Conservation (phyloP, 2,113 vertebrate species). For the Pseudopipra pipra region DNA sequence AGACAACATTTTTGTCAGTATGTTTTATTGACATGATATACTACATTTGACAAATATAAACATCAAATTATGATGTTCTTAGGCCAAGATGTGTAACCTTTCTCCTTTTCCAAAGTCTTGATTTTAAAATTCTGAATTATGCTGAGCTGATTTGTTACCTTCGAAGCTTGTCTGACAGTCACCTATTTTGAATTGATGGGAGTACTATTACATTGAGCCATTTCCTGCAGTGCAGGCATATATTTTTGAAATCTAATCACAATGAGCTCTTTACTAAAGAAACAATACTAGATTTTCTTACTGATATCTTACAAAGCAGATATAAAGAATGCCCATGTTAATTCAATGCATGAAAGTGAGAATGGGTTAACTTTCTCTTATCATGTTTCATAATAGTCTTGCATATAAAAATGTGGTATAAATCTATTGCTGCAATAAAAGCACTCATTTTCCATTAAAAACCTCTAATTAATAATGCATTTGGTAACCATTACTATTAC, state of each 20-base stretch:
- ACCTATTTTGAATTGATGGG: slow-evolving; percentile 64
- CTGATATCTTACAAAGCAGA: slow-evolving; percentile 33
- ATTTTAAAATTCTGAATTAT: slow-evolving; percentile 60
- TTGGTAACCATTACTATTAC: slow-evolving; percentile 2
- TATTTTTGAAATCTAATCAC: slow-evolving; percentile 59
- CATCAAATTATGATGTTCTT: slow-evolving; percentile 26
- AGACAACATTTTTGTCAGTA: neutral
- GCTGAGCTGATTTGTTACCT: slow-evolving; percentile 46
- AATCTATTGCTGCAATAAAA: slow-evolving; percentile 7
- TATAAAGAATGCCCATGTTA: neutral
- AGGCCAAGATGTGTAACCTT: slow-evolving; percentile 13
- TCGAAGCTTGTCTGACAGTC: slow-evolving; percentile 43
- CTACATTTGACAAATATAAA: slow-evolving; percentile 10
- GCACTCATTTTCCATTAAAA: neutral
- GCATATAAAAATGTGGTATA: neutral
- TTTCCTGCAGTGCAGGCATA: slow-evolving; percentile 51
- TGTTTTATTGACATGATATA: slow-evolving; percentile 9
- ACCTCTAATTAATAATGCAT: slow-evolving; percentile 21
- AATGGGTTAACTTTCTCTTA: slow-evolving; percentile 36
- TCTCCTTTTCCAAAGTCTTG: slow-evolving; percentile 18
- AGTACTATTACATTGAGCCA: slow-evolving; percentile 12
- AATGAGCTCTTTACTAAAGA: slow-evolving; percentile 38
- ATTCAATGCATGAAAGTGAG: neutral
- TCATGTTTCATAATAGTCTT: neutral
- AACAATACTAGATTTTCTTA: slow-evolving; percentile 37